Percentiles rank a stretch among this genome's conserved stretches.
These are phyloP conservation scores for Arizona elegans DNA, from an alignment of 2,113 vertebrate species.

Conservation along the genomic window DNA sequence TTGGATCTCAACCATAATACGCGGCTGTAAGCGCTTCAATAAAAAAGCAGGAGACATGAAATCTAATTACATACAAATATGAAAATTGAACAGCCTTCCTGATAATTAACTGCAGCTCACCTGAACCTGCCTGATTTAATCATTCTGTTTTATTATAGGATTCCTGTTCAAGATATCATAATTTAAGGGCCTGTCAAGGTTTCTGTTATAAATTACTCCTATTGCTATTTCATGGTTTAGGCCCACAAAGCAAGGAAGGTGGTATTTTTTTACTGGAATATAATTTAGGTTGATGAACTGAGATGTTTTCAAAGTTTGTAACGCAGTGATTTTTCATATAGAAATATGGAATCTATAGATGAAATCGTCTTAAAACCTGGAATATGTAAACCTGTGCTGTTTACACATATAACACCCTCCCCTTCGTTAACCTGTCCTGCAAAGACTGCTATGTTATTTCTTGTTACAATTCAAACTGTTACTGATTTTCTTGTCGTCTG, in stretches of 20 bases:
- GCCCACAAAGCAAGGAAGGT: not conserved
- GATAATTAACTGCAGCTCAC: slow-evolving; percentile 10
- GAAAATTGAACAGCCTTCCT: slow-evolving; percentile 16
- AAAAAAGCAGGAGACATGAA: not conserved
- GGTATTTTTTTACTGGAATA: slow-evolving; percentile 2
- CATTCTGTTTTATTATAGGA: slow-evolving; percentile 7
- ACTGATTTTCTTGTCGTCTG: not conserved
- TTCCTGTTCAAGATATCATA: slow-evolving; percentile 13
- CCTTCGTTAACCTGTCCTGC: not conserved
- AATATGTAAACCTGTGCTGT: not conserved
- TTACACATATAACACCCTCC: not conserved
- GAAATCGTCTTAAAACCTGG: not conserved
- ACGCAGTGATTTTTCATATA: not conserved
- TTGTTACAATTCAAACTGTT: not conserved
- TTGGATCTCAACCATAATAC: not conserved
- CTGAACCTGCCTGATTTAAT: slow-evolving; percentile 19
- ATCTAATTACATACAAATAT: slow-evolving; percentile 17
- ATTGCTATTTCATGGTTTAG: slow-evolving; percentile 17
- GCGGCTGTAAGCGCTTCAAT: not conserved
- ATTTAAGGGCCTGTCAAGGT: not conserved
- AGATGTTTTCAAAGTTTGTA: not conserved
- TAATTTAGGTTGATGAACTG: not conserved
- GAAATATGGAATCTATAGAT: not conserved
- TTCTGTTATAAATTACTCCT: slow-evolving; percentile 3
- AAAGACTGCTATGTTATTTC: not conserved